Evolutionary conservation across 2,888 invertebrate genomes (phyloP).

Genomic region (Heptascelio sp.): DNA sequence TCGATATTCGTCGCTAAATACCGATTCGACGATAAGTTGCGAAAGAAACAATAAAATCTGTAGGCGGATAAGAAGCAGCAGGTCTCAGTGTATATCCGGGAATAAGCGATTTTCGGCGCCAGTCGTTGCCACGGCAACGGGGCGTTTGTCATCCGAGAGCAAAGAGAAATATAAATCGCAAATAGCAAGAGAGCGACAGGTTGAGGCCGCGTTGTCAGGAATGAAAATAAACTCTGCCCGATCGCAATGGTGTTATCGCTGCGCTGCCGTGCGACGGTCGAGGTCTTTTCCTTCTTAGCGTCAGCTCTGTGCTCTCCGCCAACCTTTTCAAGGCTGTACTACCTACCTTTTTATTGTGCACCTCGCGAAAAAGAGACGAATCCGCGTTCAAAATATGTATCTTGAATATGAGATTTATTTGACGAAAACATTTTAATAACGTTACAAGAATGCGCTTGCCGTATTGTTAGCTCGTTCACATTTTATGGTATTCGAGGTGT

Average conservation of each 20-base stretch:
- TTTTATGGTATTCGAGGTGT: background rate
- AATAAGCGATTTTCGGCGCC: constrained; percentile 59
- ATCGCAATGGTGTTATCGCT: constrained; percentile 65
- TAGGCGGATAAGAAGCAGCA: background rate
- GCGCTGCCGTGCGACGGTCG: constrained; percentile 24
- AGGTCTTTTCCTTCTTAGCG: constrained; percentile 59
- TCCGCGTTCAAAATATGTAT: constrained; percentile 32
- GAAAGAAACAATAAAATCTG: constrained; percentile 64
- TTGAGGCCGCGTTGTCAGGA: constrained; percentile 64
- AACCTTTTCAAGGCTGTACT: constrained; percentile 44
- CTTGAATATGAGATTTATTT: constrained; percentile 40
- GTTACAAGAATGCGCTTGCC: constrained; percentile 6
- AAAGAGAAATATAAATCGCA: constrained; percentile 67
- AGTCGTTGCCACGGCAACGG: constrained; percentile 47
- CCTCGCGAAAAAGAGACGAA: constrained; percentile 44
- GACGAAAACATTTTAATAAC: constrained; percentile 43
- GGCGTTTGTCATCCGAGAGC: constrained; percentile 64
- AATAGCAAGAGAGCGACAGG: constrained; percentile 64
- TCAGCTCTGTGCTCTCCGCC: constrained; percentile 40
- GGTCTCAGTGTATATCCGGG: constrained; percentile 4
- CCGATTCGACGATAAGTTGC: constrained; percentile 51
- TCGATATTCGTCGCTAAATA: constrained; percentile 53
- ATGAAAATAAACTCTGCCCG: constrained; percentile 67
- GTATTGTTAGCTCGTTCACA: constrained; percentile 8
- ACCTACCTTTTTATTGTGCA: constrained; percentile 44